Evolutionary conservation across 2,113 vertebrate genomes (phyloP), one percentile per base, ranked within the genome.

Genomic region (Dryoscopus gambensis): DNA sequence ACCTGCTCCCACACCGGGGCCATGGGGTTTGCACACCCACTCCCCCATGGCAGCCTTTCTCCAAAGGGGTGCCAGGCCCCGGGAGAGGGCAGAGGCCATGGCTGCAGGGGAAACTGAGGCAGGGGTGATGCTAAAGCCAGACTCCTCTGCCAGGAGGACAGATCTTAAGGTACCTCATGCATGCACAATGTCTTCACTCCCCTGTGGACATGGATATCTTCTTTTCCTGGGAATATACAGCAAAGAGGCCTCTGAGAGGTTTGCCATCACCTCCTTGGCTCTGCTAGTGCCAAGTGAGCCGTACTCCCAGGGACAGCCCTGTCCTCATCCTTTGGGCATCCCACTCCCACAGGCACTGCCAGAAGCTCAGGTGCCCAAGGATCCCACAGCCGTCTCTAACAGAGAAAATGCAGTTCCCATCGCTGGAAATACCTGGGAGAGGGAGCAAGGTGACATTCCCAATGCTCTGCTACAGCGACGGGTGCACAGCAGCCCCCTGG

Each of bases 211-310:
- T 0, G 1, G 24, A 6, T 44, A 62, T 74, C 64, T 77, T 81
- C 81, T 84, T 94, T 77, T 81, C 84, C 92, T 90, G 69, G 94
- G 84, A 89, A 91, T 84, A 91, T 65, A 93, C 39, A 93, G 64
- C 77, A 77, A 37, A 95, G 69, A 93, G 62, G 52, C 50, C 31
- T 39, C 89, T 53, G 86, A 92, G 79, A 57, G 65, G 27, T 70
- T 65, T 90, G 78, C 25, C 15, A 44, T 35, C 65, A 22, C 7
- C 13, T 33, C 39, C 40, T n/a, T 1, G 4, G 71, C 50, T 74
- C 37, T 13, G 0, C 33, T 18, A 27, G 28, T 9, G 8, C 50
- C 60, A 56, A 23, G 52, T 0, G 1, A 95, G 67, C 62, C 0
- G 0, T 28, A 11, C 5, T 12, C 42, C 19, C 6, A 4, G 52